Conservation (phyloP, 2,113 vertebrate genomes). For the Hirundichthys speculiger region DNA sequence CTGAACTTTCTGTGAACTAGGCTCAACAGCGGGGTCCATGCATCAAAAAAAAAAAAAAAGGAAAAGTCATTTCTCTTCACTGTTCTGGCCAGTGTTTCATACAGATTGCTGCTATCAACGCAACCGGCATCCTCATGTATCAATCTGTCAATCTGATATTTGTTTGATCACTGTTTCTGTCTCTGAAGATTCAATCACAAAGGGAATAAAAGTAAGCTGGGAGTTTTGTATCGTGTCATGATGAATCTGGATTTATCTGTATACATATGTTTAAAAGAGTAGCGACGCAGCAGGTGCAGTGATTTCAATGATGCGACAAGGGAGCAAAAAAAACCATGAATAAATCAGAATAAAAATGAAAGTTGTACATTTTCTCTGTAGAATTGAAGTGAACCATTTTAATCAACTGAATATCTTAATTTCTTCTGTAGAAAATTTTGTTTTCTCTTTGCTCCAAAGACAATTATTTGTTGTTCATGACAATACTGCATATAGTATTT, state of each 20-base stretch:
- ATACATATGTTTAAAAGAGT: slow-evolving; percentile 4
- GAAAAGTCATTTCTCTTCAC: slow-evolving; percentile 70
- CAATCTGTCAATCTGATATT: slow-evolving; percentile 77
- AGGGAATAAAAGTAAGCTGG: slow-evolving; percentile 32
- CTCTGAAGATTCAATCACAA: slow-evolving; percentile 61
- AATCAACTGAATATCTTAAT: too few relatives aligned
- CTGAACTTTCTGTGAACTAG: slow-evolving; percentile 85
- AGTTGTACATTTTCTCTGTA: too few relatives aligned
- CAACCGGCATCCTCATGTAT: slow-evolving; percentile 69
- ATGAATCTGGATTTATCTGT: slow-evolving; percentile 45
- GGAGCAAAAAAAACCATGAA: neutral
- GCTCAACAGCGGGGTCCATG: slow-evolving; percentile 72
- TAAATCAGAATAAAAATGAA: neutral
- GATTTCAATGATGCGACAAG: neutral
- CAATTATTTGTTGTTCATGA: too few relatives aligned
- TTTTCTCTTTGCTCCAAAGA: too few relatives aligned
- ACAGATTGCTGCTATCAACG: slow-evolving; percentile 69
- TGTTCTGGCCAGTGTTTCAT: slow-evolving; percentile 73
- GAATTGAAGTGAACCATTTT: too few relatives aligned
- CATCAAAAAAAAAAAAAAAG: slow-evolving; percentile 73
- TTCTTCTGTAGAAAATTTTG: too few relatives aligned
- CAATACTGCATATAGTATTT: too few relatives aligned
- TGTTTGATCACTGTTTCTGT: slow-evolving; percentile 67
- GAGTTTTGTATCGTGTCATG: slow-evolving; percentile 51
- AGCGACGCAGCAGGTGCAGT: neutral